Base-by-base conservation (phyloP, 2,888 invertebrate genomes). In the Gnatocerus cornutus region DNA sequence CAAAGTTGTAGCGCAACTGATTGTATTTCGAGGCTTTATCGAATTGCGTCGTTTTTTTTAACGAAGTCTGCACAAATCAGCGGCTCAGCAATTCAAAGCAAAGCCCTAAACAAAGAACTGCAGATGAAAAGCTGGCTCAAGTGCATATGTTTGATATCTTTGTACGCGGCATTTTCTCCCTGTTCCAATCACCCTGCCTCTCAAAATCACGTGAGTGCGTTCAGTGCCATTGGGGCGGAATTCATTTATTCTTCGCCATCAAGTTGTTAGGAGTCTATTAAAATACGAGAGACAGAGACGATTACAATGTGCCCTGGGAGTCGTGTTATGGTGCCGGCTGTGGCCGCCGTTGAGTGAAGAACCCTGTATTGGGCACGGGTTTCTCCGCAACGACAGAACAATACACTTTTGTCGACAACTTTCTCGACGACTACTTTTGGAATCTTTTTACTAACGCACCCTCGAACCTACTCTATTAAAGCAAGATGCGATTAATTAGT, bases 371-470 rank as follows among this genome's bases (percentile, higher is more conserved):
- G 72, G 72, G 70, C 61, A 71, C 71, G 73, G 77, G 74, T 73
- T 74, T 73, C 67, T 72, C 79, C 80, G 69, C 82, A 77, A 76
- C 78, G 76, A 84, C 84, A 84, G 83, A 81, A 83, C 83, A 83
- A 84, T 82, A 83, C 83, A 84, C 83, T 84, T 83, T 81, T 81
- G 81, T 78, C 78, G 78, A 78, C 80, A 81, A 80, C 76, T 79
- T 78, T 78, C 68, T 46, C 61, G 74, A 74, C 71, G 48, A 46
- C 68, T 72, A 72, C 75, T 77, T 75, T 72, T 71, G 73, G 72
- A 73, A 75, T 74, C 74, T 76, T 76, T 72, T 71, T 72, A 71
- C 71, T 63, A 45, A 45, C 66, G 21, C 55, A 58, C 58, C 48
- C 53, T 61, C 58, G 33, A 56, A 70, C 64, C 27, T 59, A 61